Base-by-base conservation (phyloP, 2,797 vertebrate genomes). In the Neopelma chrysocephalum region DNA sequence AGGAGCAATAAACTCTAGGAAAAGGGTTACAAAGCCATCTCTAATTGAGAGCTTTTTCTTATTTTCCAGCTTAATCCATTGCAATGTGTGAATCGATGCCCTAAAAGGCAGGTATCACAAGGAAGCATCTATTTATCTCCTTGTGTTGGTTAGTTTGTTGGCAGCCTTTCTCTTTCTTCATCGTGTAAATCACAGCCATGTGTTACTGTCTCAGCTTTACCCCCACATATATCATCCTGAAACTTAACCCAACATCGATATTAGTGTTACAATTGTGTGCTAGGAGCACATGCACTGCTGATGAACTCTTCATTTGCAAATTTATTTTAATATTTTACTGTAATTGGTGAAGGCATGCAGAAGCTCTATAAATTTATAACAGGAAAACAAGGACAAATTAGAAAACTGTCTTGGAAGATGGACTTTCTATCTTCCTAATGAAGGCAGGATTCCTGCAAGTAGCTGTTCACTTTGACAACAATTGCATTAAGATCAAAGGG, bases 401-500 rank as follows among this genome's bases (percentile, higher is more conserved):
- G 57, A 93, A 92, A 87, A 38, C 76, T 40, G 32, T 95, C 57
- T 73, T 10, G 27, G n/a, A 82, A n/a, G 18, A 96, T 94, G 83
- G 62, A 70, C 51, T 93, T 96, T 92, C 72, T 76, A 13, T 94
- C 75, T 92, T 92, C 25, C 40, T 95, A 96, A 94, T 92, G 89
- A 97, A 95, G 42, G 48, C 3, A 10, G 89, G 71, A 91, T 77
- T 86, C 69, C 57, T 86, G 64, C 1, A 40, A 93, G 58, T 82
- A 93, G 92, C 82, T 90, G 81, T 91, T 94, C 72, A 47, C 43
- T 93, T 94, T 95, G 90, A 96, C 93, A 96, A 96, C 89, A 96
- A 89, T 93, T 93, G 62, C 50, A 54, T 94, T 96, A 84, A 89
- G 71, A 97, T 94, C 94, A 97, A 97, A 96, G 91, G 51, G 87